phyloP scores from a whole-genome alignment of 1,140 invertebrate species.

The Papilio polyxenes region DNA sequence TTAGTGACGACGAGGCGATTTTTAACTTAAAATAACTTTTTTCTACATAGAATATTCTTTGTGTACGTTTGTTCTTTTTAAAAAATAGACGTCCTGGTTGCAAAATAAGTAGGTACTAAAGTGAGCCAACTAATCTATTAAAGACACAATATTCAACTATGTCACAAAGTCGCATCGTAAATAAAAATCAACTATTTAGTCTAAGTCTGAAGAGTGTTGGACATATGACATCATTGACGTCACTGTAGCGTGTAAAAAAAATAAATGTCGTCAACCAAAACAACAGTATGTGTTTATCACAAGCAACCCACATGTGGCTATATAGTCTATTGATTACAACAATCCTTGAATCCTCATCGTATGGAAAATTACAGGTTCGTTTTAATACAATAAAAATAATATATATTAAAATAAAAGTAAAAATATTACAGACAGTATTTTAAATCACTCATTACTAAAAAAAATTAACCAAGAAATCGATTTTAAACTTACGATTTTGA shows the following conservation, averaged over 20 bases:
- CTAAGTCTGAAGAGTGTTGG: not conserved
- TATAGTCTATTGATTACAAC: not conserved
- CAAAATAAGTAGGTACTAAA: not conserved
- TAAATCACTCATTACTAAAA: not conserved
- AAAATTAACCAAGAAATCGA: not conserved
- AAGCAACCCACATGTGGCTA: not conserved
- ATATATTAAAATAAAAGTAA: not conserved
- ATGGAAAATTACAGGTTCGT: not conserved
- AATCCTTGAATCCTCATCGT: not conserved
- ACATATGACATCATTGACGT: slow-evolving; percentile 18
- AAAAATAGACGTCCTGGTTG: not conserved
- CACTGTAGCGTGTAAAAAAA: not conserved
- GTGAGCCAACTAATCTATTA: not conserved
- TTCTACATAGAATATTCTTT: not conserved
- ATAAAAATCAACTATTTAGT: slow-evolving; percentile 11
- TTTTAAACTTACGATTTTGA: too few relatives aligned
- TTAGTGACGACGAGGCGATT: slow-evolving; percentile 50
- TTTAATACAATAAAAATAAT: not conserved
- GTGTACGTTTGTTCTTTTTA: not conserved
- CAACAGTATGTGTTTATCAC: not conserved
- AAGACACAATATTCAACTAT: not conserved
- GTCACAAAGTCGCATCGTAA: not conserved
- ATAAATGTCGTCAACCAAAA: not conserved
- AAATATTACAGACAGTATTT: too few relatives aligned
- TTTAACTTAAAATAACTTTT: slow-evolving; percentile 4